These are phyloP conservation scores for Mycetomoellerius zeteki DNA, from an alignment of 1,140 invertebrate species.

Conservation along the genomic window DNA sequence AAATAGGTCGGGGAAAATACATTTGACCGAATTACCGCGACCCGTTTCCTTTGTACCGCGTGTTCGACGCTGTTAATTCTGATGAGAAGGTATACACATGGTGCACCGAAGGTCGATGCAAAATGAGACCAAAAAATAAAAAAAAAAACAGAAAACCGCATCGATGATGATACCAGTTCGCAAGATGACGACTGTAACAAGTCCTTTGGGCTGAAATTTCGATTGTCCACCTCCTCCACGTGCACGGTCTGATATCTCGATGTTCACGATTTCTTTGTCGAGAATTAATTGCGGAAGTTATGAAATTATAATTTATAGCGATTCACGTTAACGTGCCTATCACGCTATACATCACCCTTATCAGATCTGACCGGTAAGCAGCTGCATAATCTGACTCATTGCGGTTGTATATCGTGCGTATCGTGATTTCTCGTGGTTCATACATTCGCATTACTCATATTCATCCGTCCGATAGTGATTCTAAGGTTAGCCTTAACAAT, in stretches of 20 bases:
- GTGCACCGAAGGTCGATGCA: neutral
- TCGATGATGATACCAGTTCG: conserved; percentile 18
- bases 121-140: neutral
- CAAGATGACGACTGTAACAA: neutral
- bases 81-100: conserved; percentile 28
- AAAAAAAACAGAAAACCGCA: neutral
- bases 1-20: conserved; percentile 39
- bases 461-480: neutral
- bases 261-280: neutral
- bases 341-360: conserved; percentile 43
- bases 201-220: conserved; percentile 17
- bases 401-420: conserved; percentile 50
- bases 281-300: conserved; percentile 56
- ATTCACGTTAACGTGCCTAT: conserved; percentile 32
- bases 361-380: conserved; percentile 48
- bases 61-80: conserved; percentile 52
- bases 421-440: conserved; percentile 31
- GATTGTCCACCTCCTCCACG: neutral
- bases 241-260: neutral
- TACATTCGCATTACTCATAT: neutral
- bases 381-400: conserved; percentile 64
- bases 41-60: conserved; percentile 35
- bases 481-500: neutral
- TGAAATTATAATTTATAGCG: conserved; percentile 74
- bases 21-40: conserved; percentile 42